Percentiles rank a stretch among this genome's conserved stretches.
Conservation (phyloP, 2,797 vertebrate genomes). For the Molossus alvarezi region DNA sequence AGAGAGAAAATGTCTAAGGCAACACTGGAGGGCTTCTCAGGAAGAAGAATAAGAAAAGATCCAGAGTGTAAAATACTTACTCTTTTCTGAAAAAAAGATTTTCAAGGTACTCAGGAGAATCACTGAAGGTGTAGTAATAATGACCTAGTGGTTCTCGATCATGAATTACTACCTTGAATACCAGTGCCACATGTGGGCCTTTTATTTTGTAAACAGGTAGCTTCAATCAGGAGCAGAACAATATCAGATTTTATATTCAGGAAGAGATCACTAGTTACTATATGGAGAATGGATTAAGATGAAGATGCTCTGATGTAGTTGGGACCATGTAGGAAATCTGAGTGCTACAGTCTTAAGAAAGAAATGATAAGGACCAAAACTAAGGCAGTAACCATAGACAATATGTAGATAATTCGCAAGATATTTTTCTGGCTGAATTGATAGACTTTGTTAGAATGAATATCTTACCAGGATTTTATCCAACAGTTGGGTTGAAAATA, state of each 20-base stretch:
- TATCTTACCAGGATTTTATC: neutral
- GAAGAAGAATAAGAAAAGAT: conserved; percentile 15
- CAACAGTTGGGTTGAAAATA: neutral
- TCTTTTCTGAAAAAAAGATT: neutral
- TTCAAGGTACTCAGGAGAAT: conserved; percentile 36
- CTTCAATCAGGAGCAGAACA: conserved; percentile 41
- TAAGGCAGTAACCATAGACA: neutral
- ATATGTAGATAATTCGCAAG: neutral
- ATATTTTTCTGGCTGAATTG: conserved; percentile 41
- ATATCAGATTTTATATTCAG: conserved; percentile 48
- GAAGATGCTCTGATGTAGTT: neutral
- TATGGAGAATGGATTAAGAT: neutral
- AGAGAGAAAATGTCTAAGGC: neutral
- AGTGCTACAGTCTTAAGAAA: neutral
- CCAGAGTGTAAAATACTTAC: conserved; percentile 25
- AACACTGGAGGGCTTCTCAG: neutral
- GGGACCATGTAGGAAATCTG: neutral
- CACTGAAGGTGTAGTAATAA: neutral
- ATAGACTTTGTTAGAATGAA: neutral
- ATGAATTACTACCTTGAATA: neutral
- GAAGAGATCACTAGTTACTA: neutral
- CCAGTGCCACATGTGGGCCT: neutral
- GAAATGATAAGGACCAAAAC: conserved; percentile 24
- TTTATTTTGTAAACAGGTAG: conserved; percentile 17
- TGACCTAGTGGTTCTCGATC: neutral